Conservation (phyloP, 2,888 invertebrate species). For the Pammene aurita region DNA sequence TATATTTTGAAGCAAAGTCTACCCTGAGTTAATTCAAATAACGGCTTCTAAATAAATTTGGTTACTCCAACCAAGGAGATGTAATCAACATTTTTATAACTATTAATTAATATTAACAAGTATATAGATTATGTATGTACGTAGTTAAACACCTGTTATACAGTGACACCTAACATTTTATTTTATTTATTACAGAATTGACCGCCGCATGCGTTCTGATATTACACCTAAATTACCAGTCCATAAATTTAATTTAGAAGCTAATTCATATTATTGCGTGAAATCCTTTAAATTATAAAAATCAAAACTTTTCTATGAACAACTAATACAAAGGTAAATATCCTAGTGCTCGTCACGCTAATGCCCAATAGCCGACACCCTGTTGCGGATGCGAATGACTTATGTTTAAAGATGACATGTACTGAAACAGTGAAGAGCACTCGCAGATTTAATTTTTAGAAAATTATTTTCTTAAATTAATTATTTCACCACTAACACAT, state of each 20-base stretch:
- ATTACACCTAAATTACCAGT: slow-evolving; percentile 9
- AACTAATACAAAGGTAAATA: no score
- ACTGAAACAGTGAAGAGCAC: no score
- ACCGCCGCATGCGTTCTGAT: slow-evolving; percentile 59
- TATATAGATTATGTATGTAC: slow-evolving; percentile 79
- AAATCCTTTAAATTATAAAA: no score
- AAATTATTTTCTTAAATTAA: background rate
- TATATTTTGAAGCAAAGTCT: slow-evolving; percentile 51
- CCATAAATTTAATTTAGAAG: background rate
- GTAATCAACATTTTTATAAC: slow-evolving; percentile 79
- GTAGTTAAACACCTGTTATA: slow-evolving; percentile 81
- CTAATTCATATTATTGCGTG: no score
- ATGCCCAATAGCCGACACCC: no score
- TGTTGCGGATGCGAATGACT: no score
- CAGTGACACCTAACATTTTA: slow-evolving; percentile 80
- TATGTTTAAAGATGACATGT: no score
- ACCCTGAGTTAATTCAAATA: slow-evolving; percentile 50
- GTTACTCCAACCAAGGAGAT: slow-evolving; percentile 58
- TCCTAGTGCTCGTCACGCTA: no score
- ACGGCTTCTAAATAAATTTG: slow-evolving; percentile 41
- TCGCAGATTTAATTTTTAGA: no score
- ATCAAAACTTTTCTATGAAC: no score
- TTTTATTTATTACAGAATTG: slow-evolving; percentile 65
- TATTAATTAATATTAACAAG: slow-evolving; percentile 80
- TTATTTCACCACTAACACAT: slow-evolving; percentile 13